Conservation (phyloP, 2,113 vertebrate genomes). For the Embiotoca jacksoni region DNA sequence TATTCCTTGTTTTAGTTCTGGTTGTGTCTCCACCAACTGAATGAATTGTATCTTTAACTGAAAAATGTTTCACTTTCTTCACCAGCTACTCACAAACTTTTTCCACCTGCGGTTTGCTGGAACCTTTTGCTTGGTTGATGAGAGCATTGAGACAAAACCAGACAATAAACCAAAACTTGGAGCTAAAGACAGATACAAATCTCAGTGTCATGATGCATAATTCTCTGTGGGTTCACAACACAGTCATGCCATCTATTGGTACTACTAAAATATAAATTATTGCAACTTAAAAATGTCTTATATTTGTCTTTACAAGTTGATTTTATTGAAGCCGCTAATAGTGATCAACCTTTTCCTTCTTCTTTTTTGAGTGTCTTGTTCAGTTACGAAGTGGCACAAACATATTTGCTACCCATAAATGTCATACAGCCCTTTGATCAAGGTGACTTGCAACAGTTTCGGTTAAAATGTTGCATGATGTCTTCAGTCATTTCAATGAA, state of each 20-base stretch:
- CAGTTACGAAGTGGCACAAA: background rate
- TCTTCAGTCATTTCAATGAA: no score
- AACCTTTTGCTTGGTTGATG: background rate
- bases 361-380: background rate
- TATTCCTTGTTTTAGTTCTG: no score
- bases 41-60: no score
- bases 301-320: background rate
- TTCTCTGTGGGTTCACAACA: background rate
- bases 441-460: background rate
- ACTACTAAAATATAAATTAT: background rate
- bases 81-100: no score
- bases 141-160: background rate
- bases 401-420: no score
- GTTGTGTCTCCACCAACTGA: no score
- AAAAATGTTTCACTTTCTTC: no score
- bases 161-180: conserved; percentile 9
- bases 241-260: no score
- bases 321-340: background rate
- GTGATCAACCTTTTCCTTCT: background rate
- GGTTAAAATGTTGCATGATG: no score
- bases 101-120: no score
- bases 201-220: conserved; percentile 9
- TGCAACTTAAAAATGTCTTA: background rate
- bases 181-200: conserved; percentile 22
- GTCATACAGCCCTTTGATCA: background rate